Evolutionary conservation across 2,888 invertebrate genomes (phyloP).

Genomic region (Pterobdella sp.): DNA sequence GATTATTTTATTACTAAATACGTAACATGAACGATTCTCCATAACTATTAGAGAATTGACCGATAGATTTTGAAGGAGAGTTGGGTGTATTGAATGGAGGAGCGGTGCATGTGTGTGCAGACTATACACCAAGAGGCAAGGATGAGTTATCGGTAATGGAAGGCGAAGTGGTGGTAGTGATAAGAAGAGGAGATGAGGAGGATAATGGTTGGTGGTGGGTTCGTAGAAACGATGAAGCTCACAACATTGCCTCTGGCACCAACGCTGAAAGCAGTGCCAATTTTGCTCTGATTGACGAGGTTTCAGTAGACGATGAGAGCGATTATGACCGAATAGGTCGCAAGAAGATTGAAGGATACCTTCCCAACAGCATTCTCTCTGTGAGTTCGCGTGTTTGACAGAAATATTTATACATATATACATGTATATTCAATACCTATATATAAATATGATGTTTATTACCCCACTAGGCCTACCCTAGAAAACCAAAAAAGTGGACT

Average conservation of each 20-base stretch:
- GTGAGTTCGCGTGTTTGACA: not conserved
- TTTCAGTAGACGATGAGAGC: conserved; percentile 5
- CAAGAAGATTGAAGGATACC: not conserved
- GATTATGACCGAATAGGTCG: not conserved
- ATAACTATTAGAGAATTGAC: too few species aligned
- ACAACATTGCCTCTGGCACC: too few species aligned
- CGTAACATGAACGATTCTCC: too few species aligned
- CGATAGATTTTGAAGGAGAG: not conserved
- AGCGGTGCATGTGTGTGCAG: not conserved
- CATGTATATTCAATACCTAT: too few species aligned
- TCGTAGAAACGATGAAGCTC: not conserved
- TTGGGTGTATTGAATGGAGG: not conserved
- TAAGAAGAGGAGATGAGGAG: conserved; percentile 9
- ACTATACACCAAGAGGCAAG: conserved; percentile 3
- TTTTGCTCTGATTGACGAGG: too few species aligned
- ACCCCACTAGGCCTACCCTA: too few species aligned
- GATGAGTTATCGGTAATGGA: not conserved
- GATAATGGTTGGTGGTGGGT: conserved; percentile 1
- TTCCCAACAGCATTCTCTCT: conserved; percentile 1
- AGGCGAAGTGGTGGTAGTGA: not conserved
- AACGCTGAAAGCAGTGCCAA: too few species aligned
- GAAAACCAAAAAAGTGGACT: too few species aligned
- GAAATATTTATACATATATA: too few species aligned
- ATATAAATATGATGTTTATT: too few species aligned
- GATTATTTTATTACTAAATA: too few species aligned